Conservation (phyloP, 1,140 invertebrate genomes). For the Pseudobourletiella spinata region DNA sequence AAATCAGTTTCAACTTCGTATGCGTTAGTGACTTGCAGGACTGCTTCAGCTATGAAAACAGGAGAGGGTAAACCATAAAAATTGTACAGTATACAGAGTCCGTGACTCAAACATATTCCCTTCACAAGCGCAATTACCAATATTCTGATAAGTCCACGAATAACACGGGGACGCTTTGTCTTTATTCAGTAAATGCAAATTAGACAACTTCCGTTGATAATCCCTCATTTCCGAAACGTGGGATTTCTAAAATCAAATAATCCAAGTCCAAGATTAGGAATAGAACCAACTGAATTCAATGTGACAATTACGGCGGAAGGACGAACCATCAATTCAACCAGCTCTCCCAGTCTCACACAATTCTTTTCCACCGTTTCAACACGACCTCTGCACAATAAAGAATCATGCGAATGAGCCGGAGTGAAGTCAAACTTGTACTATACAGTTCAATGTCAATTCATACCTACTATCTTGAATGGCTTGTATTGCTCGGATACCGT, state of each 20-base stretch:
- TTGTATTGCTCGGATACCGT: neutral
- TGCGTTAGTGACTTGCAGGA: neutral
- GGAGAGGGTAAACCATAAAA: neutral
- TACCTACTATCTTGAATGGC: neutral
- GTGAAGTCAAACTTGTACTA: too few species aligned
- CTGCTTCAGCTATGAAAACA: neutral
- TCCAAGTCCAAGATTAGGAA: neutral
- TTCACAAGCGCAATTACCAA: too few species aligned
- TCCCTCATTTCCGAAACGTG: too few species aligned
- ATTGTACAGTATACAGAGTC: too few species aligned
- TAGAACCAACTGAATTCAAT: neutral
- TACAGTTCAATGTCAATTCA: too few species aligned
- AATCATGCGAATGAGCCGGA: too few species aligned
- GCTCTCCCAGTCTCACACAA: neutral
- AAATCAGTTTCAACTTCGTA: neutral
- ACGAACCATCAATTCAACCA: neutral
- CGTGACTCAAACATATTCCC: too few species aligned
- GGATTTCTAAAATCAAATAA: too few species aligned
- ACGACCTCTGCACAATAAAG: too few species aligned
- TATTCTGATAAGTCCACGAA: neutral
- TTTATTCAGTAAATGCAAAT: neutral
- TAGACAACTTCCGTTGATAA: too few species aligned
- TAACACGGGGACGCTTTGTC: neutral
- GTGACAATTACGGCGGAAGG: too few species aligned
- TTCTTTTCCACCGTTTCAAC: neutral